A percentile compares a stretch with the other conserved stretches of the same genome.
Evolutionary conservation across 2,113 vertebrate genomes (phyloP).

Genomic region (Thermophis baileyi): DNA sequence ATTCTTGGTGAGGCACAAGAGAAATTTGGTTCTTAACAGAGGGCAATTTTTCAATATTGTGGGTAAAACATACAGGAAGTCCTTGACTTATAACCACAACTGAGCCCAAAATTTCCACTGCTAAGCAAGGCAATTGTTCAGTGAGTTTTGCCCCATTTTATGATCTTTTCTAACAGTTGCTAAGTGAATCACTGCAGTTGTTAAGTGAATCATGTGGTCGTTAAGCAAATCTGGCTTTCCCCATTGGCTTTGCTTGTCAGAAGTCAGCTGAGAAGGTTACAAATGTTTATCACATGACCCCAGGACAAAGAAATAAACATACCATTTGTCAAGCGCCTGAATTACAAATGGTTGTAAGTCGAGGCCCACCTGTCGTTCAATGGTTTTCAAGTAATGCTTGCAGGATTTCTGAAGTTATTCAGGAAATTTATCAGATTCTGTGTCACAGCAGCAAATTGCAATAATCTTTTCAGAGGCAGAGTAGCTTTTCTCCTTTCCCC

Average conservation of each 20-base stretch:
- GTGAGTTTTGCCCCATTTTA: not conserved
- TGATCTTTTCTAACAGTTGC: not conserved
- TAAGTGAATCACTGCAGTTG: not conserved
- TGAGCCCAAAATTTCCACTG: not conserved
- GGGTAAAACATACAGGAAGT: not conserved
- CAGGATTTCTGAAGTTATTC: not conserved
- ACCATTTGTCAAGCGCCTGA: not conserved
- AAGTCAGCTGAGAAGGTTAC: not conserved
- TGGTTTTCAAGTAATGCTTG: not conserved
- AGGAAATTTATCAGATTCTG: not conserved
- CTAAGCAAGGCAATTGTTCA: not conserved
- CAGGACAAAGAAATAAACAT: not conserved
- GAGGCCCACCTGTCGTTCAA: not conserved
- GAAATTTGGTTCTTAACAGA: not conserved
- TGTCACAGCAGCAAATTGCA: not conserved
- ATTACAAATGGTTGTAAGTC: not conserved
- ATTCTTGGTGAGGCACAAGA: not conserved
- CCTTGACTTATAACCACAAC: too few relatives aligned
- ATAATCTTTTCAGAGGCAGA: not conserved
- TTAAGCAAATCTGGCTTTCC: not conserved
- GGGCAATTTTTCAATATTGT: not conserved
- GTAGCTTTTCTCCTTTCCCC: not conserved
- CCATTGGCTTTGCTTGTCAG: not conserved
- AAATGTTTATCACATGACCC: not conserved
- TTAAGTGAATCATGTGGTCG: not conserved